A percentile compares a stretch with the other conserved stretches of the same genome.
phyloP scores from a whole-genome alignment of 2,888 invertebrate genomes.

The Acronicta psi region DNA sequence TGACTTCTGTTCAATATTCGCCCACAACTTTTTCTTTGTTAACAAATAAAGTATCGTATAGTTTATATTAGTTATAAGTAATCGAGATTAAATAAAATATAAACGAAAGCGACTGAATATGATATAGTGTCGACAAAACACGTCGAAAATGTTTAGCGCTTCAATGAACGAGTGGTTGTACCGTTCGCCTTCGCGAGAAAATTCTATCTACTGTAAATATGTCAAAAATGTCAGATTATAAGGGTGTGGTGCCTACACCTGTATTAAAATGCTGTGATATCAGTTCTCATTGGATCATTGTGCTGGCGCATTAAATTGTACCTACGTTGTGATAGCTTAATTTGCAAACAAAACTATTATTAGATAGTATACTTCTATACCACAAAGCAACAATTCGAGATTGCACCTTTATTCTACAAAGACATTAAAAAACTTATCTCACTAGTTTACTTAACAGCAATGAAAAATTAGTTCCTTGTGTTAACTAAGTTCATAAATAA shows the following conservation, averaged over 20 bases:
- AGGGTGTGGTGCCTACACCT: constrained; percentile 72
- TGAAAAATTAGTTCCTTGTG: constrained; percentile 51
- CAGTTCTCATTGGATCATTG: constrained; percentile 79
- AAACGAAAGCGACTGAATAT: constrained; percentile 81
- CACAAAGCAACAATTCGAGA: constrained; percentile 35
- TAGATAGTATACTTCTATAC: constrained; percentile 13
- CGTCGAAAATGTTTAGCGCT: constrained; percentile 59
- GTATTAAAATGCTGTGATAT: constrained; percentile 87
- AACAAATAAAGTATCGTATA: constrained; percentile 67
- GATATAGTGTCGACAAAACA: constrained; percentile 61
- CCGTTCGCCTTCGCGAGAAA: constrained; percentile 61
- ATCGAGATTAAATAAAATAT: constrained; percentile 66
- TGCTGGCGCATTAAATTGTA: constrained; percentile 57
- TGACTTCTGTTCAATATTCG: constrained; percentile 77
- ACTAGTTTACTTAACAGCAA: constrained; percentile 38
- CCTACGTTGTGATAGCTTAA: constrained; percentile 46
- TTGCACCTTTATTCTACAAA: constrained; percentile 42
- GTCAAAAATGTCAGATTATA: constrained; percentile 66
- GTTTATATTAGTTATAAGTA: constrained; percentile 69
- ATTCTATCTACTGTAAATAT: constrained; percentile 66
- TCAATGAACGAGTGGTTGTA: constrained; percentile 51
- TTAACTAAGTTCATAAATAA: constrained; percentile 52
- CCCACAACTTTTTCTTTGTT: constrained; percentile 66
- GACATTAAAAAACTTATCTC: constrained; percentile 37
- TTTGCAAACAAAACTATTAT: constrained; percentile 38